Percentiles rank a stretch among this genome's conserved stretches.
phyloP scores from a whole-genome alignment of 2,888 invertebrate genomes.

The Perdita meconis region DNA sequence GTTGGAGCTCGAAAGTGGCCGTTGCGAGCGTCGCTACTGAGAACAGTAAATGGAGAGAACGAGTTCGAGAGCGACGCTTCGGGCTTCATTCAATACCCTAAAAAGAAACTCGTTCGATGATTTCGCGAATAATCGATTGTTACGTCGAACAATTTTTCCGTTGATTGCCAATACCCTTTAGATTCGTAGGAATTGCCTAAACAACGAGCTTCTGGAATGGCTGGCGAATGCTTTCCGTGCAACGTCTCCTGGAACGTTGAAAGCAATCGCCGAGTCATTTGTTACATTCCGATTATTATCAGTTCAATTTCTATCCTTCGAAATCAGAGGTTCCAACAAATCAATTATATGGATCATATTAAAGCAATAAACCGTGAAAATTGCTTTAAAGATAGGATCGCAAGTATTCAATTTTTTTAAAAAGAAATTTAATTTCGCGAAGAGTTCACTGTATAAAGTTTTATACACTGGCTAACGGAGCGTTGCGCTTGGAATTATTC shows the following conservation, averaged over 20 bases:
- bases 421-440: not conserved
- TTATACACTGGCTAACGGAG: not conserved
- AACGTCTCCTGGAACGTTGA: not conserved
- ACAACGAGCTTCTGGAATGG: conserved; percentile 1
- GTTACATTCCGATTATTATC: not conserved
- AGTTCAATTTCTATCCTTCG: not conserved
- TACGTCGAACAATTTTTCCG: conserved; percentile 19
- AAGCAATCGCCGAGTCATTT: not conserved
- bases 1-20: conserved; percentile 41
- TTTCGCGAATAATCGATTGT: conserved; percentile 46
- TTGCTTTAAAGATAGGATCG: not conserved
- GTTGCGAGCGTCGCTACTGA: conserved; percentile 13
- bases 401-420: not conserved
- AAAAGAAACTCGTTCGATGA: conserved; percentile 27
- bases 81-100: conserved; percentile 16
- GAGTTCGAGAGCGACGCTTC: conserved; percentile 34
- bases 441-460: no score
- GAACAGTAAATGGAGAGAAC: conserved; percentile 1
- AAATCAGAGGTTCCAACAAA: not conserved
- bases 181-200: not conserved
- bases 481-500: conserved; percentile 12
- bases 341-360: not conserved
- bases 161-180: not conserved
- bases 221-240: not conserved
- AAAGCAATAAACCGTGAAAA: not conserved